Evolutionary conservation across 2,888 invertebrate species (phyloP), one percentile per base, ranked within the genome.

Genomic region (Allygus modestus): DNA sequence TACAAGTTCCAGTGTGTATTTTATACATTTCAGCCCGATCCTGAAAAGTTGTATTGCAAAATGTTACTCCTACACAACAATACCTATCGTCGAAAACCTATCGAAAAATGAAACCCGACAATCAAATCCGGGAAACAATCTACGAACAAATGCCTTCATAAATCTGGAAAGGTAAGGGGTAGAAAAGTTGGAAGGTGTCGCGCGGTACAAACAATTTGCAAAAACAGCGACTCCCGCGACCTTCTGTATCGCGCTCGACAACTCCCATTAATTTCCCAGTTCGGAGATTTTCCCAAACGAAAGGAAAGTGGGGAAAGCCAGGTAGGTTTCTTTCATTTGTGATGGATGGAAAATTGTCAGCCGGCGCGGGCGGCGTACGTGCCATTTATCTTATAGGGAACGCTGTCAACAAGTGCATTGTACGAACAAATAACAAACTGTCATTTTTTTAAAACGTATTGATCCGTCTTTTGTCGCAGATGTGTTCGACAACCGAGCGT

Each of bases 361-460:
- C 4, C 73, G 23, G 37, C 1, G 73, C 43, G 73, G 23, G 73
- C 43, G 41, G 69, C 23, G 43, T 73, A 12, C 33, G 43, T 37
- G 73, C 33, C 73, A 73, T 73, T 73, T 73, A 73, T 73, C 73
- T 73, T 43, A 20, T 37, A 41, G 2, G 28, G 71, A 12, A n/a
- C n/a, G 73, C 73, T 43, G 73, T 73, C 73, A 43, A 73, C 73
- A 73, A 73, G 73, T 73, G 73, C 73, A 73, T 73, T 73, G 73
- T 73, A 73, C 73, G 43, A 73, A 73, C 73, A 73, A 73, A 73
- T 73, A 73, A 73, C 73, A 73, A 73, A 73, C 73, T 73, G 73
- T 73, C 73, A 73, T 73, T 73, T 73, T 73, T 73, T 73, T 73
- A 73, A 73, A 73, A 73, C 73, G 73, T 73, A 37, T 73, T 73